Evolutionary conservation across 2,797 vertebrate species (phyloP), one percentile per base, ranked within the genome.

Genomic region (Salarias fasciatus): DNA sequence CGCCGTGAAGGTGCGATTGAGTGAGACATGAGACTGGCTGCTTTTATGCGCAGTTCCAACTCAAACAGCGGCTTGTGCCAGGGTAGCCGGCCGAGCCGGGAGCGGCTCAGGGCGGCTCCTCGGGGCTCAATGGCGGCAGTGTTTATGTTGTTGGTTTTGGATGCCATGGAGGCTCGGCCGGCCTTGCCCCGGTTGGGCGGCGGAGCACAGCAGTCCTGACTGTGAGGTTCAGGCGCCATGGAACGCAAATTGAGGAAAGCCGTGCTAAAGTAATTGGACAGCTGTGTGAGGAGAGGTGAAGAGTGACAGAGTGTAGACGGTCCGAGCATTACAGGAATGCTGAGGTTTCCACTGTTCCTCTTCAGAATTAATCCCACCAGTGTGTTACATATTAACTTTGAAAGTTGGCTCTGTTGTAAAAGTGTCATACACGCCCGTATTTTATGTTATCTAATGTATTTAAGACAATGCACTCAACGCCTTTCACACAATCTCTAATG

Each of bases 1-100:
- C 63, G 55, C 72, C 77, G 63, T 52, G 74, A 61, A 71, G 37
- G 61, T 58, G 51, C 49, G 57, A 74, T 59, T 69, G 57, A 58
- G 51, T 75, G n/a, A 76, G 54, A 64, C 69, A 56, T 15, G 75
- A 83, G 77, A 86, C 74, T 72, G 75, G 61, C 80, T 11, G 72
- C 67, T 82, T 86, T 86, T 79, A 70, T 77, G 33, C 24, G 40
- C 53, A 0, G 33, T 66, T 90, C 90, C 89, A 90, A 78, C 73
- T 53, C 79, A 89, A 90, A 91, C 84, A 88, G 72, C 75, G 71
- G 60, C 56, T 70, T 43, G 57, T 72, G 77, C 79, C 86, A 82
- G 76, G 13, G 76, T 56, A 58, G 78, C 75, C 54, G 63, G 70
- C 75, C 5, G 50, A 54, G 69, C 65, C 38, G 75, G 75, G 83